Conservation (phyloP, 2,113 vertebrate species). For the Pelusios castaneus region DNA sequence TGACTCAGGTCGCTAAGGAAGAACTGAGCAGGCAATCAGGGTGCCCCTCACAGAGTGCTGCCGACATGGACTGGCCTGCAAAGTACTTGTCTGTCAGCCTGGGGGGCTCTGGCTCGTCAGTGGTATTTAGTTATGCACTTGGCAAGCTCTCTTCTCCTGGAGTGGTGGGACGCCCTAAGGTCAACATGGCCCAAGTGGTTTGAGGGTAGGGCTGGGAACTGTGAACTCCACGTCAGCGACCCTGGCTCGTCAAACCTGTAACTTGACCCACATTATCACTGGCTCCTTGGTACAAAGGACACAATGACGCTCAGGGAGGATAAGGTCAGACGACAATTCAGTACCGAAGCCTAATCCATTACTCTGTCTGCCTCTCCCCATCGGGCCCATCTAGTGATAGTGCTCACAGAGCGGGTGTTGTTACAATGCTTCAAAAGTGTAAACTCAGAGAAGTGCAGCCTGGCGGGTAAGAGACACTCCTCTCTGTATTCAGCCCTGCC, state of each 20-base stretch:
- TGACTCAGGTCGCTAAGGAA: neutral
- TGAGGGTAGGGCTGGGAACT: neutral
- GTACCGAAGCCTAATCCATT: rapidly evolving
- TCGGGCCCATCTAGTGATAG: neutral
- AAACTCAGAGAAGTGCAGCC: neutral
- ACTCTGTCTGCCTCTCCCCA: rapidly evolving
- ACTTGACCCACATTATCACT: neutral
- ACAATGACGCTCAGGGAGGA: neutral
- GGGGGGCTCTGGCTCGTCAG: neutral
- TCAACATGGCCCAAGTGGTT: too few species aligned
- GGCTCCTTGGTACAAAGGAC: neutral
- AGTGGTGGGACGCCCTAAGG: neutral
- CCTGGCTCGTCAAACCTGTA: neutral
- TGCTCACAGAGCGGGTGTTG: neutral
- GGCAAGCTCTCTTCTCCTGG: neutral
- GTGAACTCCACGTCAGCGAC: neutral
- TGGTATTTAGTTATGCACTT: rapidly evolving
- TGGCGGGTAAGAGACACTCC: neutral
- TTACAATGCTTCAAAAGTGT: neutral
- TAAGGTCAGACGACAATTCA: neutral
- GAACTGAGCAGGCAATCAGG: neutral
- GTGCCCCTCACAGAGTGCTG: rapidly evolving
- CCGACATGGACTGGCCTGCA: neutral
- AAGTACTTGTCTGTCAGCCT: rapidly evolving
- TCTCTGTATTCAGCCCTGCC: neutral